phyloP scores from a whole-genome alignment of 2,113 vertebrate species.

The Tetrax tetrax region DNA sequence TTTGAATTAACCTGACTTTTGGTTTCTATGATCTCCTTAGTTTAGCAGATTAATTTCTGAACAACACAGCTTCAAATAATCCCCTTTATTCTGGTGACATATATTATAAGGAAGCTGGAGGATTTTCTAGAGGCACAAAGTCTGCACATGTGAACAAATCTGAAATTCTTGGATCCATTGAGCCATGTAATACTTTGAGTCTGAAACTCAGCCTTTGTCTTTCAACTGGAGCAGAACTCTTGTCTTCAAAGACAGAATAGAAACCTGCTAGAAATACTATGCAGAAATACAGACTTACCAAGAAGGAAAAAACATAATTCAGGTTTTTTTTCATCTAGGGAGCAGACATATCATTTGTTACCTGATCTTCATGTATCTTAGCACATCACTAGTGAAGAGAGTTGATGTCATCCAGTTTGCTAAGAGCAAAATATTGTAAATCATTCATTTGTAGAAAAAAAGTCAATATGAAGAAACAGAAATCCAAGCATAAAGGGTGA shows the following conservation, averaged over 20 bases:
- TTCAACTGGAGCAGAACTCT: not conserved
- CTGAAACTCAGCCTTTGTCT: not conserved
- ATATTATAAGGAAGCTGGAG: not conserved
- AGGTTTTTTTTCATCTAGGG: not conserved
- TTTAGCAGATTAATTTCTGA: conserved; percentile 1
- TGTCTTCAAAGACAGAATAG: not conserved
- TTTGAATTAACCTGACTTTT: not conserved
- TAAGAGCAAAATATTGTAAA: not conserved
- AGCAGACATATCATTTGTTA: not conserved
- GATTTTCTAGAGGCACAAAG: not conserved
- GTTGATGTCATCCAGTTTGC: not conserved
- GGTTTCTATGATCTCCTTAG: not conserved
- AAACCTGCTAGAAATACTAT: not conserved
- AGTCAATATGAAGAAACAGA: not conserved
- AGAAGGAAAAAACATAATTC: not conserved
- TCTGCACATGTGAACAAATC: not conserved
- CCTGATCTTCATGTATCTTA: not conserved
- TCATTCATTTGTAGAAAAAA: not conserved
- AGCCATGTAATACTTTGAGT: not conserved
- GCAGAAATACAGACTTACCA: not conserved
- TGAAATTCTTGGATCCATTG: not conserved
- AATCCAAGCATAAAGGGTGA: not conserved
- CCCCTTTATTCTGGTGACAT: not conserved
- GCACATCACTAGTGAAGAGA: not conserved
- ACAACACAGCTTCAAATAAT: not conserved